phyloP scores from a whole-genome alignment of 1,140 invertebrate genomes.

The Drosophila serrata region DNA sequence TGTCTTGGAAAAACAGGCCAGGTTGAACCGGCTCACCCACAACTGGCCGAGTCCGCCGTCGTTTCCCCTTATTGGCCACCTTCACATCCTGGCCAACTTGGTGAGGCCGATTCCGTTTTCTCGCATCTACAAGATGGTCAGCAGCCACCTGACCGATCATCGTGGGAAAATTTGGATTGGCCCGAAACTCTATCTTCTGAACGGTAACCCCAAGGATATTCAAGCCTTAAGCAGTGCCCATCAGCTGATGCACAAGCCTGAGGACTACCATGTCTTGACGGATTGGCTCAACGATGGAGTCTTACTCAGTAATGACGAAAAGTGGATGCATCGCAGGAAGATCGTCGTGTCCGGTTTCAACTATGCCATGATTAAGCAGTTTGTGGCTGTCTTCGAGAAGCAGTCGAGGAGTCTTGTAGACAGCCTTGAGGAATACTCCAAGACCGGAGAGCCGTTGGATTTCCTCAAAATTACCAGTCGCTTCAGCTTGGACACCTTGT shows the following conservation, averaged over 20 bases:
- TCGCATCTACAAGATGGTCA: slow-evolving; percentile 29
- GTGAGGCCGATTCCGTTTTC: slow-evolving; percentile 48
- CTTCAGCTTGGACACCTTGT: slow-evolving; percentile 66
- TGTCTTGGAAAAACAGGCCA: slow-evolving; percentile 35
- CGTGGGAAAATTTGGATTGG: slow-evolving; percentile 68
- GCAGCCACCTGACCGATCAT: slow-evolving; percentile 53
- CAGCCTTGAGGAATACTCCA: slow-evolving; percentile 10
- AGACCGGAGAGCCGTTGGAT: slow-evolving; percentile 29
- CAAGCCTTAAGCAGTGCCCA: slow-evolving; percentile 59
- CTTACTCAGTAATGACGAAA: slow-evolving; percentile 88
- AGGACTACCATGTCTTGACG: slow-evolving; percentile 86
- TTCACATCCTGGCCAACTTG: slow-evolving; percentile 55
- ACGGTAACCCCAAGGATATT: slow-evolving; percentile 74
- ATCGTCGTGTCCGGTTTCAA: slow-evolving; percentile 95
- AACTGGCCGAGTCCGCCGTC: slow-evolving; percentile 63
- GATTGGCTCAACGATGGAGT: slow-evolving; percentile 90
- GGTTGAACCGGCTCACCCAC: slow-evolving; percentile 54
- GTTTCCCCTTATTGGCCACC: slow-evolving; percentile 55
- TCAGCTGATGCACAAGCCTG: slow-evolving; percentile 86
- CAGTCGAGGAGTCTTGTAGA: slow-evolving; percentile 49
- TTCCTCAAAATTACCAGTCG: slow-evolving; percentile 54
- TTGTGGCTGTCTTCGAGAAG: slow-evolving; percentile 44
- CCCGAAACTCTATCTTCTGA: slow-evolving; percentile 60
- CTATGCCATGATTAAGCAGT: slow-evolving; percentile 89
- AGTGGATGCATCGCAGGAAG: slow-evolving; percentile 92